Evolutionary conservation across 2,888 invertebrate genomes (phyloP), one percentile per base, ranked within the genome.

Genomic region (Drosophila eohydei): DNA sequence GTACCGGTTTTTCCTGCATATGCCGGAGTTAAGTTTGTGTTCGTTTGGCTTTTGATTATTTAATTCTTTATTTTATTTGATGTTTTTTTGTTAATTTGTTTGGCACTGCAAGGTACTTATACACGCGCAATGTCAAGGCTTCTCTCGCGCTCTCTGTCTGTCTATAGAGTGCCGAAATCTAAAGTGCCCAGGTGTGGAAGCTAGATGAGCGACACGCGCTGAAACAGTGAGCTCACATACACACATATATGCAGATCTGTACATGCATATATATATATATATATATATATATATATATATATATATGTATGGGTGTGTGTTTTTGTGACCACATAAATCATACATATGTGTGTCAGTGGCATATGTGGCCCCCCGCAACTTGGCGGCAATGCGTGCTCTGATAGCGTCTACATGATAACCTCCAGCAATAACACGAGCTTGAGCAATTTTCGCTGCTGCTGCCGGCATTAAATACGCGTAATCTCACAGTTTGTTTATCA

Each of bases 101-200:
- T 58, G 36, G 11, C 54, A 58, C 44, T 77, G 62, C 56, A 64
- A 61, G 50, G 50, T 46, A 66, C 65, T 66, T 59, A 51, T 11
- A 54, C 78, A 65, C 71, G 65, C 74, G 74, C 74, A 74, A 69
- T 71, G 74, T 71, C 68, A 78, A 65, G 78, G 70, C 46, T 64
- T 41, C 40, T 16, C 50, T 16, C 32, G n/a, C 12, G 1, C 5
- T 48, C 48, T 30, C 11, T 44, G 32, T 50, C 32, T 52, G 2
- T 11, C 11, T 55, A 57, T 34, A 14, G 26, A 52, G 12, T 46
- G 44, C 30, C 52, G 34, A 48, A 68, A 71, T 48, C 58, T 55
- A 38, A 38, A 69, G 28, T 30, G n/a, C 14, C 9, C 48, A 56
- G 54, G 54, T 68, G 40, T 44, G 43, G 26, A 55, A 40, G 28